phyloP scores from a whole-genome alignment of 1,140 invertebrate genomes.

The Ceratoteleas bidentatus region DNA sequence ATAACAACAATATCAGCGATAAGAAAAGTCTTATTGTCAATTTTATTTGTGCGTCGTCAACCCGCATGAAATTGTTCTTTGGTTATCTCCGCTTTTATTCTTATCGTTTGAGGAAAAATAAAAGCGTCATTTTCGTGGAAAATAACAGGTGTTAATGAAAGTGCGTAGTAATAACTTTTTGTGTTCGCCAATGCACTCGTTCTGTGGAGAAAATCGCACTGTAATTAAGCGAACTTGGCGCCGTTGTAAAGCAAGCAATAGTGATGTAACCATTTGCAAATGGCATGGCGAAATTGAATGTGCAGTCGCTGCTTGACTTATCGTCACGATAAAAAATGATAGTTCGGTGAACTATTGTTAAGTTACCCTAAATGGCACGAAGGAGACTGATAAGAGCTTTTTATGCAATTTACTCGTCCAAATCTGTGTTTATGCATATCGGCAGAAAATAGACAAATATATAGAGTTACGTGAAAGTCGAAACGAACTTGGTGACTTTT shows the following conservation, averaged over 20 bases:
- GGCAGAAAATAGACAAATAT: too few relatives aligned
- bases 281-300: not conserved
- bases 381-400: too few relatives aligned
- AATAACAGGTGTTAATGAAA: conserved; percentile 52
- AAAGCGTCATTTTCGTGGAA: conserved; percentile 53
- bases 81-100: conserved; percentile 59
- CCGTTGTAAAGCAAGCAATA: not conserved
- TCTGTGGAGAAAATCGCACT: conserved; percentile 13
- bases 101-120: conserved; percentile 60
- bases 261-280: not conserved
- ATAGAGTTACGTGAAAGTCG: too few relatives aligned
- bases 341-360: not conserved
- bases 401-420: too few relatives aligned
- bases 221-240: not conserved
- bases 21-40: conserved; percentile 62
- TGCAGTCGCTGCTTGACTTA: not conserved
- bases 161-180: conserved; percentile 28
- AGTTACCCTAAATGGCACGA: too few relatives aligned
- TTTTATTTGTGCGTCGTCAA: conserved; percentile 58
- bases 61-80: conserved; percentile 56
- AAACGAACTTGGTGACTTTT: too few relatives aligned
- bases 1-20: conserved; percentile 64
- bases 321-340: not conserved
- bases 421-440: too few relatives aligned
- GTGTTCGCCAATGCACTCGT: not conserved